These are phyloP conservation scores for Ephestia elutella DNA, from an alignment of 1,140 invertebrate genomes.

Conservation along the genomic window DNA sequence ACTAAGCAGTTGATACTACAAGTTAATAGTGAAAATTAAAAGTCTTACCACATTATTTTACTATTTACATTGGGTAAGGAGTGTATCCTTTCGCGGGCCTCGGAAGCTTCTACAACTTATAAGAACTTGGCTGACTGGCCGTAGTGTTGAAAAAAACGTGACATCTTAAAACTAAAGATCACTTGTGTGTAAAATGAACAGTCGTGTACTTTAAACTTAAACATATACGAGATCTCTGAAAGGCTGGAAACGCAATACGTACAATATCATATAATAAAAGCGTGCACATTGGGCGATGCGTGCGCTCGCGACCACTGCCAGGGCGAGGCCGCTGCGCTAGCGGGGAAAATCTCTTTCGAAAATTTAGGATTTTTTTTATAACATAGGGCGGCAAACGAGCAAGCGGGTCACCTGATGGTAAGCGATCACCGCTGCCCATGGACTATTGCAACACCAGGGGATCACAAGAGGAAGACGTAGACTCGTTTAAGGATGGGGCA, in stretches of 20 bases:
- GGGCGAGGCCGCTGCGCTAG: slow-evolving; percentile 1
- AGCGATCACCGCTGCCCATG: no score
- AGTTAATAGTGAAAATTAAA: slow-evolving; percentile 38
- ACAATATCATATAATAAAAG: slow-evolving; percentile 53
- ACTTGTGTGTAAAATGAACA: slow-evolving; percentile 54
- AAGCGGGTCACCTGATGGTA: no score
- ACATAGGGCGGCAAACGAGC: no score
- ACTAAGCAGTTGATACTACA: slow-evolving; percentile 38
- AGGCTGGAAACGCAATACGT: slow-evolving; percentile 69
- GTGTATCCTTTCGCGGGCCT: not conserved
- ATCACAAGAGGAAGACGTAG: no score
- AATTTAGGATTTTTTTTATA: no score
- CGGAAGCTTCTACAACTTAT: not conserved
- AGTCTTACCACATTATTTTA: slow-evolving; percentile 35
- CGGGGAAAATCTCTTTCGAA: not conserved
- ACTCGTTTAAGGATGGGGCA: no score
- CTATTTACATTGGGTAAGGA: slow-evolving; percentile 37
- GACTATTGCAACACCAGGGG: no score
- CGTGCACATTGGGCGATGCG: slow-evolving; percentile 28
- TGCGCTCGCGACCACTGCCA: slow-evolving; percentile 11
- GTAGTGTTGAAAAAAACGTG: slow-evolving; percentile 27
- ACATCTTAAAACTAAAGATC: slow-evolving; percentile 46
- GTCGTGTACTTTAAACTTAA: slow-evolving; percentile 63
- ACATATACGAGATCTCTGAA: slow-evolving; percentile 71
- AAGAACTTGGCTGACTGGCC: slow-evolving; percentile 34